Evolutionary conservation across 2,797 vertebrate genomes (phyloP).

Genomic region (Crenichthys baileyi): DNA sequence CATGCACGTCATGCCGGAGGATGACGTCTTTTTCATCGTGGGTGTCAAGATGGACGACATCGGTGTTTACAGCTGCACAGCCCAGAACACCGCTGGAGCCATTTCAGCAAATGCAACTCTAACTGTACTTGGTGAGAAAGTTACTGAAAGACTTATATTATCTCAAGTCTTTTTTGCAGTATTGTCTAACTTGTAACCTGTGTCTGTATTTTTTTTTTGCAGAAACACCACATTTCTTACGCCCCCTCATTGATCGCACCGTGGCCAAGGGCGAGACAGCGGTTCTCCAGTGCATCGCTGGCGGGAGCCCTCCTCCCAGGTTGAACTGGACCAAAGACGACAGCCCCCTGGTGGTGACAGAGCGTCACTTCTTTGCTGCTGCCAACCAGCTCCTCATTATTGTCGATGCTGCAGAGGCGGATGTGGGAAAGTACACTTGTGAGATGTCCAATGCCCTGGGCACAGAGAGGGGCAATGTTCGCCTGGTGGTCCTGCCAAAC

Average conservation of each 20-base stretch:
- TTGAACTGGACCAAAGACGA: conserved; percentile 98
- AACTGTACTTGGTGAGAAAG: conserved; percentile 89
- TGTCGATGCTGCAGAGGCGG: conserved; percentile 89
- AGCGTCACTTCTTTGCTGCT: conserved; percentile 96
- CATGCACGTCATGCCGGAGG: conserved; percentile 99
- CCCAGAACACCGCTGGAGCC: conserved; percentile 93
- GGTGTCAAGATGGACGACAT: conserved; percentile 94
- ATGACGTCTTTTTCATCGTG: conserved; percentile 97
- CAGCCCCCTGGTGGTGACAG: conserved; percentile 88
- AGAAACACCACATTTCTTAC: conserved; percentile 95
- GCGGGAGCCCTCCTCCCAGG: conserved; percentile 90
- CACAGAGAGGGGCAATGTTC: conserved; percentile 91
- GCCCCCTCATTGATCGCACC: conserved; percentile 90
- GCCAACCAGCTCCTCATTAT: conserved; percentile 96
- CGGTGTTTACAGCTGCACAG: conserved; percentile 94
- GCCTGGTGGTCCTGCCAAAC: conserved; percentile 88
- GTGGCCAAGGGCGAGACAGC: conserved; percentile 94
- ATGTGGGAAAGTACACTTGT: conserved; percentile 94
- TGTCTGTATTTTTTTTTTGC: conserved; percentile 19
- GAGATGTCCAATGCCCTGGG: conserved; percentile 96
- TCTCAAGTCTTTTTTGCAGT: too few species aligned
- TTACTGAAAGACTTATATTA: not conserved
- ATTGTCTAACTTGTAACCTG: not conserved
- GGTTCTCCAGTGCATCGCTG: conserved; percentile 95
- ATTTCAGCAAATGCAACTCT: conserved; percentile 93